phyloP scores from a whole-genome alignment of 2,113 vertebrate genomes.

The Nothocercus nigrocapillus region DNA sequence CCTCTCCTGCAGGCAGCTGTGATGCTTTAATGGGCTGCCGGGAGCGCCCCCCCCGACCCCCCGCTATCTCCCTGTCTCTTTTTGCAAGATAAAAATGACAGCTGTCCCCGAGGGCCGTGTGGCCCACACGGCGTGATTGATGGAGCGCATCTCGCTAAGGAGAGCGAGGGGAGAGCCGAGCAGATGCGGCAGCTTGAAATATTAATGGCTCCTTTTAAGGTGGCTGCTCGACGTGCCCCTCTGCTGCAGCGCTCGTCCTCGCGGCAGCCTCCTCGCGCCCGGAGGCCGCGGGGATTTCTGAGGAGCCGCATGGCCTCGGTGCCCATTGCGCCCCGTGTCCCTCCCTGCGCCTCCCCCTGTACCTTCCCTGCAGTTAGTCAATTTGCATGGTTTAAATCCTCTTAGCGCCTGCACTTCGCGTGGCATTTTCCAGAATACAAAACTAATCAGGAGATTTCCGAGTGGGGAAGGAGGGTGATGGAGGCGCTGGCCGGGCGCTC shows the following conservation, averaged over 20 bases:
- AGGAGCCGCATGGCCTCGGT: neutral
- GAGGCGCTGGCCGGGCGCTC: neutral
- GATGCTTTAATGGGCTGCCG: neutral
- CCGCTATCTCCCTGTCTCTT: rapidly evolving
- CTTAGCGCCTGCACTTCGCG: neutral
- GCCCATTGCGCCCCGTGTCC: neutral
- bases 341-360: neutral
- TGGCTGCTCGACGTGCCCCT: neutral
- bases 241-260: rapidly evolving
- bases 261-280: rapidly evolving
- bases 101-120: rapidly evolving
- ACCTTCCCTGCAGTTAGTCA: slow-evolving; percentile 43
- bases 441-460: slow-evolving; percentile 12
- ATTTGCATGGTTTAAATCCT: slow-evolving; percentile 44
- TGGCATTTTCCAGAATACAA: slow-evolving; percentile 17
- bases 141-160: neutral
- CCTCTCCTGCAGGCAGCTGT: neutral
- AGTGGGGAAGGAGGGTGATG: neutral
- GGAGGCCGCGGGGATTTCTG: neutral
- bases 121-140: rapidly evolving
- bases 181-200: slow-evolving; percentile 11
- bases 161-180: neutral
- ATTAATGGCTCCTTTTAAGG: neutral
- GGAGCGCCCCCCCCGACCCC: neutral
- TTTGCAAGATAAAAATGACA: neutral